Evolutionary conservation across 2,888 invertebrate species (phyloP).

Genomic region (Cordilura impudica): DNA sequence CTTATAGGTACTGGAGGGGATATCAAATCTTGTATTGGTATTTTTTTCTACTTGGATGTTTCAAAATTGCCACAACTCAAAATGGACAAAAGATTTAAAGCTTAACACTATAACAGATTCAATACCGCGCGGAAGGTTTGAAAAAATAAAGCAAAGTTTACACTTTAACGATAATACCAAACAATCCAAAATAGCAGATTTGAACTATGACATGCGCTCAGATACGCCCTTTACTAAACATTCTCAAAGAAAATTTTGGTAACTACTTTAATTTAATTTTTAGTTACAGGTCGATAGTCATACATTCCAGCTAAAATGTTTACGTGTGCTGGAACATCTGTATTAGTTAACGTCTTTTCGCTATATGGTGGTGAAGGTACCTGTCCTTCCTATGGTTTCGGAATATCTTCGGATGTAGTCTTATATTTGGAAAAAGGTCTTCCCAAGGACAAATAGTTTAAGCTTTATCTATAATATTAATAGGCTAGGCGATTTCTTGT

Average conservation of each 20-base stretch:
- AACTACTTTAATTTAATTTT: conserved; percentile 54
- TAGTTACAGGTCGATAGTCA: conserved; percentile 35
- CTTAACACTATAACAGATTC: too few relatives aligned
- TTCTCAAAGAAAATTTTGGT: conserved; percentile 63
- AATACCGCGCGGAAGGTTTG: conserved; percentile 44
- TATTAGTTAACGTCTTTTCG: too few relatives aligned
- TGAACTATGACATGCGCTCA: conserved; percentile 38
- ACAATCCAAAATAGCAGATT: too few relatives aligned
- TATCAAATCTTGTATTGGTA: conserved; percentile 43
- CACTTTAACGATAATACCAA: too few relatives aligned
- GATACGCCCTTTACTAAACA: conserved; percentile 40
- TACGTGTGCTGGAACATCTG: too few relatives aligned
- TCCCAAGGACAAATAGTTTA: conserved; percentile 43
- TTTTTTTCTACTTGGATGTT: conserved; percentile 26
- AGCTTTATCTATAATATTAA: too few relatives aligned
- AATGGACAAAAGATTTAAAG: too few relatives aligned
- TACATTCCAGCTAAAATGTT: conserved; percentile 48
- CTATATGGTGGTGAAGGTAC: too few relatives aligned
- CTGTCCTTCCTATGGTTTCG: conserved; percentile 19
- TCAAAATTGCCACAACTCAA: conserved; percentile 46
- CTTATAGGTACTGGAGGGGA: conserved; percentile 27
- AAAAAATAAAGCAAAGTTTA: conserved; percentile 38
- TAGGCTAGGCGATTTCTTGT: too few relatives aligned
- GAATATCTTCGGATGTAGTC: conserved; percentile 51
- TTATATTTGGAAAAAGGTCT: conserved; percentile 35